Base-by-base conservation (phyloP, 2,797 vertebrate genomes). In the Perodicticus potto region DNA sequence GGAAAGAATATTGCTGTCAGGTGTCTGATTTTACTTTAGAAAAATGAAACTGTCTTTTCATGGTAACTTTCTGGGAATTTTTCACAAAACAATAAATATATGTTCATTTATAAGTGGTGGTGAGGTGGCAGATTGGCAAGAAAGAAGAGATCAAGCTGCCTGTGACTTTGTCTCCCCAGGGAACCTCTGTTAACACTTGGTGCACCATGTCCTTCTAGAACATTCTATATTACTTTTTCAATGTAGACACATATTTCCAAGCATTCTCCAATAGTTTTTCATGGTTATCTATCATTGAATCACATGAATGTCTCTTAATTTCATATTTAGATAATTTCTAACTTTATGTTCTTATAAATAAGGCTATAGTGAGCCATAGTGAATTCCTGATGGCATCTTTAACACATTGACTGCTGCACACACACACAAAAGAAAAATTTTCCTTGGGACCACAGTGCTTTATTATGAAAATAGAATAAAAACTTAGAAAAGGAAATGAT, bases 341-440 rank as follows among this genome's bases (percentile, higher is more conserved):
- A 73, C 4, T 22, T 88, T 96, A 49, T 73, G 27, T 84, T 97
- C 72, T 87, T 69, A 43, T 43, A 85, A 73, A 69, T 12, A 92
- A 96, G 37, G 12, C 40, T 49, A 3, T 55, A 67, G 91, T 10
- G 14, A 63, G 34, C 34, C 81, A 45, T 19, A 78, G 49, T 49
- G 73, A 57, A 55, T n/a, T 88, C 22, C 45, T 77, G 23, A 53
- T 16, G 12, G 49, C 3, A 8, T 84, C 91, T 93, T 89, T 87
- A 53, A 53, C 49, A 16, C 14, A 53, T 53, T 53, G 49, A 53
- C 49, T 53, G 49, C 49, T 14, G 3, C 49, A 53, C 49, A 53
- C 49, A 53, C 49, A 53, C 49, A 53, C 14, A 53, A 53, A 53
- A 53, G 49, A 53, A 53, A 53, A 53, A 16, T 53, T 53, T 53